A percentile compares a stretch with the other conserved stretches of the same genome.
phyloP scores from a whole-genome alignment of 2,113 vertebrate species.

The Clarias gariepinus region DNA sequence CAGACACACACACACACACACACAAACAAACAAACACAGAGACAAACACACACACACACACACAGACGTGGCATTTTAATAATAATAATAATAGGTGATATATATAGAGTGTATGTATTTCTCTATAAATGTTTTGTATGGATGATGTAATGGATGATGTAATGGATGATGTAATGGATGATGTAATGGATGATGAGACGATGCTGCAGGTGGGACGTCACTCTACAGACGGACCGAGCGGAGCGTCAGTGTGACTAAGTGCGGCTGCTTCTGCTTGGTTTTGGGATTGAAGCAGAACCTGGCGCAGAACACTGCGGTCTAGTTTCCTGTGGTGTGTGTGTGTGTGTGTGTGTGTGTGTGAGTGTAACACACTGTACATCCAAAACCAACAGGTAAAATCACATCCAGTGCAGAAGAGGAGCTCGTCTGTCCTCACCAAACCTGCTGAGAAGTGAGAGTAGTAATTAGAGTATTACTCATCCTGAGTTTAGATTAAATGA shows the following conservation, averaged over 20 bases:
- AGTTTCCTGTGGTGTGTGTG: background rate
- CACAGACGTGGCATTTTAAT: too few species aligned
- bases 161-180: too few species aligned
- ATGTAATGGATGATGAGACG: too few species aligned
- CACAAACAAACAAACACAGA: too few species aligned
- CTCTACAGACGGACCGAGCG: background rate
- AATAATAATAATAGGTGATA: too few species aligned
- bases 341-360: background rate
- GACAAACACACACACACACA: too few species aligned
- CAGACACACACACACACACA: too few species aligned
- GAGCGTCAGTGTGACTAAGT: background rate
- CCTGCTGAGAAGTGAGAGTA: background rate
- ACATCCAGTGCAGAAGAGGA: too few species aligned
- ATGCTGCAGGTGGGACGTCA: too few species aligned
- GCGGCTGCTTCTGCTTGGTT: background rate
- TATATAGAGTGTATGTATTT: too few species aligned
- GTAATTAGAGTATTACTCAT: constrained; percentile 26
- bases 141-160: too few species aligned
- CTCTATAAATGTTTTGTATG: too few species aligned
- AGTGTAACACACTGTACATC: background rate
- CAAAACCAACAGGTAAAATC: background rate
- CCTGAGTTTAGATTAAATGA: background rate
- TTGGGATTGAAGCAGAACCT: background rate
- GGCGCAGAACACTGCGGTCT: background rate
- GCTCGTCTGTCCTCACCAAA: background rate